A percentile compares a stretch with the other conserved stretches of the same genome.
phyloP scores from a whole-genome alignment of 2,113 vertebrate genomes.

The Hipposideros armiger region DNA sequence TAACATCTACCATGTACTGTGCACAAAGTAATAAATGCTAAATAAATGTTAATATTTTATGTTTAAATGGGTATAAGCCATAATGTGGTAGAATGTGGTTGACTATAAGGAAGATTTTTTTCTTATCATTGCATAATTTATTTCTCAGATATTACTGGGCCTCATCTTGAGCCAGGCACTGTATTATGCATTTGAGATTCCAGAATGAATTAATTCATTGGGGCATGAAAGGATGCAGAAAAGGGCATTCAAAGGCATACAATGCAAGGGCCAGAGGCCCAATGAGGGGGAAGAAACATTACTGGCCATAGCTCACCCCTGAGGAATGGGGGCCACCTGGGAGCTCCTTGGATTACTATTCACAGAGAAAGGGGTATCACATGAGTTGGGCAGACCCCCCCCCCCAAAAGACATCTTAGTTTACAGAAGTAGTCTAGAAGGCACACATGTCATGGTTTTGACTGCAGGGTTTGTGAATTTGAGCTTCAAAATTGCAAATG shows the following conservation, averaged over 20 bases:
- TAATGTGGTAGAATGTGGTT: background rate
- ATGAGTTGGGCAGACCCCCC: background rate
- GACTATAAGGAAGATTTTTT: background rate
- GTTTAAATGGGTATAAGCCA: background rate
- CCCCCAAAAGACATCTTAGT: background rate
- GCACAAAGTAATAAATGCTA: background rate
- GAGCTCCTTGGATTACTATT: background rate
- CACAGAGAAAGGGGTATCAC: background rate
- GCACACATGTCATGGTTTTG: background rate
- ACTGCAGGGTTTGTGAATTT: background rate
- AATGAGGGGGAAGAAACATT: fast-evolving
- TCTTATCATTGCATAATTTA: background rate
- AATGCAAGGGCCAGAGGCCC: too few species aligned
- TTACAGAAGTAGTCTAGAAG: background rate
- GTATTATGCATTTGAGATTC: background rate
- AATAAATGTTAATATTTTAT: background rate
- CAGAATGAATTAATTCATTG: background rate
- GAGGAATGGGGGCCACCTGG: background rate
- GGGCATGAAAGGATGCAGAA: background rate
- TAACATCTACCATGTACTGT: background rate
- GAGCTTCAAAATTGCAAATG: background rate
- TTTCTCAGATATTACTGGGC: background rate
- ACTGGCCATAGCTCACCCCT: background rate
- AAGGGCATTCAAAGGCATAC: background rate
- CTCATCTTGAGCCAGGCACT: background rate